These are phyloP conservation scores for Notospermus geniculatus DNA, from an alignment of 1,140 invertebrate genomes.

Conservation along the genomic window DNA sequence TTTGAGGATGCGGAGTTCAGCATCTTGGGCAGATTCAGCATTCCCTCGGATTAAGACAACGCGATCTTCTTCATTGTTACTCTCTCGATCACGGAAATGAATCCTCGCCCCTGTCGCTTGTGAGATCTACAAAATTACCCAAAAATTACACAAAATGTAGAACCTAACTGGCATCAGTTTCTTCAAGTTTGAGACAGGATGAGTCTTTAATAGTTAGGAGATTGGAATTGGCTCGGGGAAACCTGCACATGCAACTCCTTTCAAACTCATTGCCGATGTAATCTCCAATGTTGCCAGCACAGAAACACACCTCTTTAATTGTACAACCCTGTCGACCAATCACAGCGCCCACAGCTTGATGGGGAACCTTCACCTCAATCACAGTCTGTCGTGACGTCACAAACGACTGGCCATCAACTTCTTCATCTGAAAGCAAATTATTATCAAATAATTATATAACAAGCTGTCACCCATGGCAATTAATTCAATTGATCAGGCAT, in stretches of 20 bases:
- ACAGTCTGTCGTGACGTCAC: constrained; percentile 41
- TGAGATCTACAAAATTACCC: constrained; percentile 61
- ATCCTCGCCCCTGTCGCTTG: constrained; percentile 68
- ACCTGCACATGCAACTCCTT: background rate
- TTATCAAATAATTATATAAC: no score
- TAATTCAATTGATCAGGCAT: no score
- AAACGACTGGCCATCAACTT: constrained; percentile 17
- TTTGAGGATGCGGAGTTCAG: constrained; percentile 69
- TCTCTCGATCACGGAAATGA: constrained; percentile 57
- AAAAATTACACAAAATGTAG: constrained; percentile 5
- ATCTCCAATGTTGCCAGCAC: no score
- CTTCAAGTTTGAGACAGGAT: background rate
- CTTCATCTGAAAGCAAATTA: constrained; percentile 20
- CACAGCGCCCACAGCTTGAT: constrained; percentile 37
- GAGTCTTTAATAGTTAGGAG: background rate
- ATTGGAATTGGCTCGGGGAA: background rate
- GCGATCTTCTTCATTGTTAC: constrained; percentile 54
- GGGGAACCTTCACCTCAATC: constrained; percentile 44
- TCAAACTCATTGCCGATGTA: no score
- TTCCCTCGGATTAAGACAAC: constrained; percentile 68
- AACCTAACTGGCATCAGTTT: background rate
- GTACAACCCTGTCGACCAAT: constrained; percentile 43
- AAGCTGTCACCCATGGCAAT: no score
- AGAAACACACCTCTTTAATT: constrained; percentile 41
- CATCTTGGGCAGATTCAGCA: constrained; percentile 64